Conservation (phyloP, 1,140 invertebrate genomes). For the Drosophila nigrodunni region DNA sequence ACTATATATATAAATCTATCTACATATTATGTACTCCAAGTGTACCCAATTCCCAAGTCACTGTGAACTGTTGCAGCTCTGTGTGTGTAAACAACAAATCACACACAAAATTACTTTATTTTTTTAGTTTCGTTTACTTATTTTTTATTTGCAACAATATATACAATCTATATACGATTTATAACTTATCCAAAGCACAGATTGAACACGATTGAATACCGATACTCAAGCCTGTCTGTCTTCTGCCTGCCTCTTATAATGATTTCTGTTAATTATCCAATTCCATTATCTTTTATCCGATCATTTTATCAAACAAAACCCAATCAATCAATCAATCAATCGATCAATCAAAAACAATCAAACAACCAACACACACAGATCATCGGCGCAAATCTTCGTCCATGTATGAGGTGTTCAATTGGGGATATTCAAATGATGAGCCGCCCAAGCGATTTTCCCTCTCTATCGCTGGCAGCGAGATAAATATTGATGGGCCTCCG, state of each 20-base stretch:
- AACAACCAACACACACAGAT: conserved; percentile 64
- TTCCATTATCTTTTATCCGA: too few species aligned
- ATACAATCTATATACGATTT: neutral
- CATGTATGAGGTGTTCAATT: conserved; percentile 92
- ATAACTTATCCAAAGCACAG: too few species aligned
- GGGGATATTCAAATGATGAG: conserved; percentile 87
- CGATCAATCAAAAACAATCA: neutral
- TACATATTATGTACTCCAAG: conserved; percentile 38
- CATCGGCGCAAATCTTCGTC: conserved; percentile 88
- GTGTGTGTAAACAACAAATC: conserved; percentile 27
- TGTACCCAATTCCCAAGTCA: conserved; percentile 38
- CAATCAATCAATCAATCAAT: too few species aligned
- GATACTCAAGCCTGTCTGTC: too few species aligned
- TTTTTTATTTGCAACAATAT: too few species aligned
- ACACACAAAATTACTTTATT: conserved; percentile 10
- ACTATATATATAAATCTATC: conserved; percentile 29
- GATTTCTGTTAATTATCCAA: too few species aligned
- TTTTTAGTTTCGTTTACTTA: neutral
- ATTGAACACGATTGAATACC: too few species aligned
- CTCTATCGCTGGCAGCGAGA: conserved; percentile 80
- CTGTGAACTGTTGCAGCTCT: conserved; percentile 48
- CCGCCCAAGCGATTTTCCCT: conserved; percentile 83
- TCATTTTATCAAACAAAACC: too few species aligned
- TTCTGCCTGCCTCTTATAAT: too few species aligned
- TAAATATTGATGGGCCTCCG: conserved; percentile 82